Conservation (phyloP, 1,140 invertebrate species). For the Leptonema lineaticorne region DNA sequence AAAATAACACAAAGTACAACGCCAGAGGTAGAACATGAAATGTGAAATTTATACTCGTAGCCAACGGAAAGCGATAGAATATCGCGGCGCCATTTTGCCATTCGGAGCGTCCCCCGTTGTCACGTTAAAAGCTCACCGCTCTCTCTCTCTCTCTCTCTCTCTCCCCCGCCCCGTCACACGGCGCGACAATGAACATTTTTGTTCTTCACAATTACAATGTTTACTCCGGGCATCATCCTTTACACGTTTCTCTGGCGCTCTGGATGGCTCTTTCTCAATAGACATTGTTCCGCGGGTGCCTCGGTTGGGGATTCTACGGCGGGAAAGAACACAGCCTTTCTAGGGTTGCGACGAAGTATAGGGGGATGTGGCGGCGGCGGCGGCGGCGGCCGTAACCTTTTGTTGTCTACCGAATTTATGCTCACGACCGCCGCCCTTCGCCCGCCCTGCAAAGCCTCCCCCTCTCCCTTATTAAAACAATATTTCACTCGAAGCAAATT, state of each 20-base stretch:
- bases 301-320: neutral
- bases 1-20: no score
- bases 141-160: neutral
- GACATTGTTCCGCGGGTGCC: slow-evolving; percentile 32
- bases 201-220: slow-evolving; percentile 20
- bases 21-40: no score
- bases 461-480: slow-evolving; percentile 42
- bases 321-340: no score
- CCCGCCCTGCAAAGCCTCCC: no score
- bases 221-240: slow-evolving; percentile 23
- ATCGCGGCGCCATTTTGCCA: no score
- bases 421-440: slow-evolving; percentile 23
- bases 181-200: slow-evolving; percentile 13
- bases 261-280: slow-evolving; percentile 33
- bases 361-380: neutral
- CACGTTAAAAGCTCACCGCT: neutral
- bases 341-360: no score
- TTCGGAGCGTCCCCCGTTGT: no score
- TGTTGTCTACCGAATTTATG: slow-evolving; percentile 40
- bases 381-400: slow-evolving; percentile 32
- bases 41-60: no score
- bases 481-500: slow-evolving; percentile 42
- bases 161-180: no score
- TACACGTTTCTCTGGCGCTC: slow-evolving; percentile 22
- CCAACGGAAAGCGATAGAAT: no score